phyloP scores from a whole-genome alignment of 2,888 invertebrate genomes.

The Idaea straminata region DNA sequence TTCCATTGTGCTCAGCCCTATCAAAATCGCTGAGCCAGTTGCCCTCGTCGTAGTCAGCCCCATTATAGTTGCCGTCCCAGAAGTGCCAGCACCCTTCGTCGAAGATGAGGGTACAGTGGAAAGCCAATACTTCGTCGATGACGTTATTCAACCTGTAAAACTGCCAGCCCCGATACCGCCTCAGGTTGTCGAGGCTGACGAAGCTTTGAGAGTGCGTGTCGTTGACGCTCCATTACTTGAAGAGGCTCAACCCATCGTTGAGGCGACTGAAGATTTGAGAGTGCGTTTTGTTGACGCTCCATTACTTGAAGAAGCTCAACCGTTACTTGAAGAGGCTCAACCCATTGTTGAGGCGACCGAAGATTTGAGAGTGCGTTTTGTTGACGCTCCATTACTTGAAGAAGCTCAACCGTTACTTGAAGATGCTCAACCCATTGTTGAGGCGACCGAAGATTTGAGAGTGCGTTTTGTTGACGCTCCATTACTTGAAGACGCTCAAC shows the following conservation, averaged over 20 bases:
- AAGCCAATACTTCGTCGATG: not conserved
- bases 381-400: not conserved
- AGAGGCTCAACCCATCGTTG: not conserved
- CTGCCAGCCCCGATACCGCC: not conserved
- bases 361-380: not conserved
- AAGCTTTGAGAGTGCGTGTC: slow-evolving; percentile 2
- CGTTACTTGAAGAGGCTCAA: not conserved
- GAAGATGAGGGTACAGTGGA: not conserved
- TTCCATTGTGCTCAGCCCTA: not conserved
- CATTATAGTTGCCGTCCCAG: not conserved
- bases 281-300: not conserved
- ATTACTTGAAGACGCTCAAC: not conserved
- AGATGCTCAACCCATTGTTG: not conserved
- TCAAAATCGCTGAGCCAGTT: not conserved
- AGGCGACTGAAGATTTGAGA: not conserved
- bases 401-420: not conserved
- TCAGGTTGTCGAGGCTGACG: not conserved
- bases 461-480: slow-evolving; percentile 1
- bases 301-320: not conserved
- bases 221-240: slow-evolving; percentile 6
- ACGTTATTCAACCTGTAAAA: not conserved
- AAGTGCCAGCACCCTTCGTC: not conserved
- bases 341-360: not conserved
- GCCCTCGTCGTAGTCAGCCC: not conserved
- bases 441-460: not conserved